Evolutionary conservation across 2,797 vertebrate genomes (phyloP), one percentile per base, ranked within the genome.

Genomic region (Cirrhinus mrigala): DNA sequence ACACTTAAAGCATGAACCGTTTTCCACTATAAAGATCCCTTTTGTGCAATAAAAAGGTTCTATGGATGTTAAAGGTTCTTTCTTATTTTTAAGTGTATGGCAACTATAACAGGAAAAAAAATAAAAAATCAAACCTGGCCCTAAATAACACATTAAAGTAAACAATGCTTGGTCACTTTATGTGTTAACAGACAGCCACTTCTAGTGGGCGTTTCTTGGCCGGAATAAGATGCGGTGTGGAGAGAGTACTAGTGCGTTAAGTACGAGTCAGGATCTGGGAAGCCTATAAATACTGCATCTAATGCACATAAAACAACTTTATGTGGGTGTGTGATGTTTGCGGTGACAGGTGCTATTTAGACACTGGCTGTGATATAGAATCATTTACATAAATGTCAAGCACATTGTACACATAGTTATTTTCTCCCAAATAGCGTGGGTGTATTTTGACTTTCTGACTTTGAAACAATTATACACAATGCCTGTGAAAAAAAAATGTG

Each of bases 381-480:
- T 76, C 0, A 70, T 78, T 56, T 69, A 58, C 74, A 69, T 27
- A 84, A 84, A 69, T 48, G 74, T 68, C 82, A 83, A 83, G 60
- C 48, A 84, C 29, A 52, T 44, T 56, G 73, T 66, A 77, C 60
- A 84, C 62, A 78, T 46, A 44, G n/a, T 76, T n/a, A 78, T 84
- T 69, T 77, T 78, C 50, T 22, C 1, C 20, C 16, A 58, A 84
- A 78, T 44, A 78, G 15, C 14, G 74, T 78, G 74, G 74, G 74
- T 78, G 48, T 84, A 58, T 84, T 78, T 68, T 78, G 82, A 70
- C 64, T 70, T 69, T 78, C 24, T 78, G 37, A 78, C 48, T 60
- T 75, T 74, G 40, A 74, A 82, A 64, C 48, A 68, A 68, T 68
- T 83, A 83, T 73, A 82, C 54, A 60, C 54, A 37, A 40, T 1